Evolutionary conservation across 2,888 invertebrate species (phyloP), one percentile per base, ranked within the genome.

Genomic region (Drosophila multiciliata): DNA sequence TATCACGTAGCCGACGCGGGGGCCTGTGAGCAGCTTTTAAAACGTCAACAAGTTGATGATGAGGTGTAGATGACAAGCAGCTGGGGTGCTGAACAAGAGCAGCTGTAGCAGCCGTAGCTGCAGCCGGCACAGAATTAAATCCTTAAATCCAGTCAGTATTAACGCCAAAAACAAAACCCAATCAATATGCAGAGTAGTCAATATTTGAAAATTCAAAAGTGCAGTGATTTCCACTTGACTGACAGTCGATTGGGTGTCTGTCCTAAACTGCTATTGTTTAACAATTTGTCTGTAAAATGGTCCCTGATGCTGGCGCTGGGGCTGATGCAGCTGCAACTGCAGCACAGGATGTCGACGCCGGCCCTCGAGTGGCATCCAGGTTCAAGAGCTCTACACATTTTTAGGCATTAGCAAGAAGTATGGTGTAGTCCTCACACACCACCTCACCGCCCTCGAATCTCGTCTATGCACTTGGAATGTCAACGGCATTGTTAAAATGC

Each of bases 11-110:
- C 2, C 72, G 63, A 49, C 36, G 59, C 52, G 55, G 68, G 66
- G 66, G 42, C 52, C 50, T 73, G 40, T 35, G 52, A 52, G 45
- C 57, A 52, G 73, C 53, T 62, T 82, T 60, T 74, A 53, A 83
- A 75, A 82, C 88, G 87, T 86, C 90, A 90, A 90, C 89, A 88
- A 83, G 90, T 86, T 75, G 78, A 83, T 78, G 83, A 83, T 73
- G 83, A 79, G 77, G 74, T 83, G 83, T 75, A 60, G 74, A 65
- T 82, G 77, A 72, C 74, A 77, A 68, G 72, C 49, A 65, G 83
- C 55, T 35, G 17, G 57, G 9, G 38, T 65, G 77, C 48, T 17
- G 54, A 60, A 61, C 4, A 4, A 15, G 15, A 45, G 23, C 20
- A 20, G 20, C 20, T 9, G 9, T 7, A 4, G 4, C n/a, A 40